Evolutionary conservation across 1,140 invertebrate species (phyloP), one percentile per base, ranked within the genome.

Genomic region (Aphelinus atriplicis): DNA sequence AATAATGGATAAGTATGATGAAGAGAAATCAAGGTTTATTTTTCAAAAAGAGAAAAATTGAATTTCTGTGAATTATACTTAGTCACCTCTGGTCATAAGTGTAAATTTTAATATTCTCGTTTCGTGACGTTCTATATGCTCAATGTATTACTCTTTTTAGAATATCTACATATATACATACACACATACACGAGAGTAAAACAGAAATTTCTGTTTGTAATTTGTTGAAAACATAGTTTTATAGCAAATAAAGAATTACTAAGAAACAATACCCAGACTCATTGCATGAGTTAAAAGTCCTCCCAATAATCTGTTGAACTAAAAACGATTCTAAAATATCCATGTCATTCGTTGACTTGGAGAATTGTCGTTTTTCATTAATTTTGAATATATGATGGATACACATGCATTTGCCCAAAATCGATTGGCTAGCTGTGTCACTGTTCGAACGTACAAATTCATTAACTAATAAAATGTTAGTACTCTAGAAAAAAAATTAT

Each of bases 191-290:
- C 57, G 62, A 45, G 62, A 62, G 48, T 9, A 75, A 70, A 58
- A 50, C 51, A 10, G 78, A 26, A 26, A 26, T 78, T 81, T 82
- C 79, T 80, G 79, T 83, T 80, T 82, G 82, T 84, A 82, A 82
- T 82, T 83, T 82, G 82, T 83, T 81, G 80, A 82, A 82, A 81
- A 71, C 84, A 82, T 86, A 87, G 81, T 86, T 87, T 86, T 86
- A 86, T 85, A 86, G 82, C 78, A 83, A 86, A 87, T 87, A 87
- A 86, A 86, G 81, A 80, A 84, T 83, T 85, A 86, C 69, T 82
- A 83, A 77, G 73, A 84, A 84, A 77, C 10, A 57, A 75, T 7
- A 67, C 10, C 26, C 64, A 58, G 5, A 58, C 63, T 45, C n/a
- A 50, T 57, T 63, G 66, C 45, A 70, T 58, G 60, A 61, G 55